Evolutionary conservation across 2,113 vertebrate species (phyloP), one percentile per base, ranked within the genome.

Genomic region (Limanda limanda): DNA sequence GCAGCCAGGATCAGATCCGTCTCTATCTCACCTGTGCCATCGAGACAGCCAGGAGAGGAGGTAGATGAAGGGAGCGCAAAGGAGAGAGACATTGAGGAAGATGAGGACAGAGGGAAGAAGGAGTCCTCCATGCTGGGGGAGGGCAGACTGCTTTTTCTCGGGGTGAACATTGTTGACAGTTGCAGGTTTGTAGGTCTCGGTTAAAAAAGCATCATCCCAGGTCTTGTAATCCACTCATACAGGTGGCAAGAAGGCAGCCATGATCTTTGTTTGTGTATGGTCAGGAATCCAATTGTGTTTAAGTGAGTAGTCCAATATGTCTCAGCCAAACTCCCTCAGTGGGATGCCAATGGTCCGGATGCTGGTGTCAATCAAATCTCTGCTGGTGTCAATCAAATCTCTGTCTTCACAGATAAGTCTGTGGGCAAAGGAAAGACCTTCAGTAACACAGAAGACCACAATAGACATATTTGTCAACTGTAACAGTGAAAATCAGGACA

Each of bases 1-100:
- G 95, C 95, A 1, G 95, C 95, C 23, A 95, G 86, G 45, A 94
- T 93, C 60, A 95, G 82, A 79, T 95, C 95, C 0, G 93, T 93
- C 81, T 95, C 93, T 58, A 95, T 81, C 27, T 66, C 91, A 20
- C 84, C 88, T 45, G 80, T 77, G 2, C 80, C 79, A 48, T 91
- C 90, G n/a, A 52, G 47, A 20, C 60, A 63, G 20, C 63, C 62
- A 6, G 71, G 80, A 47, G 85, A 86, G 54, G 86, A 79, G 3
- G 67, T 66, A 14, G 77, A 84, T 25, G 79, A 70, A 23, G 76
- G 88, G 7, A 76, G 83, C 60, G 75, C 72, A 47, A 84, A 92
- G 62, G 88, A 93, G 27, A 92, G 85, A 9, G 88, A 91, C 25
- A 87, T 54, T 0, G 92, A 81, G 31, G 91, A 92, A 2, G 93